Base-by-base conservation (phyloP, 1,140 invertebrate genomes). In the Calliopsis andreniformis region DNA sequence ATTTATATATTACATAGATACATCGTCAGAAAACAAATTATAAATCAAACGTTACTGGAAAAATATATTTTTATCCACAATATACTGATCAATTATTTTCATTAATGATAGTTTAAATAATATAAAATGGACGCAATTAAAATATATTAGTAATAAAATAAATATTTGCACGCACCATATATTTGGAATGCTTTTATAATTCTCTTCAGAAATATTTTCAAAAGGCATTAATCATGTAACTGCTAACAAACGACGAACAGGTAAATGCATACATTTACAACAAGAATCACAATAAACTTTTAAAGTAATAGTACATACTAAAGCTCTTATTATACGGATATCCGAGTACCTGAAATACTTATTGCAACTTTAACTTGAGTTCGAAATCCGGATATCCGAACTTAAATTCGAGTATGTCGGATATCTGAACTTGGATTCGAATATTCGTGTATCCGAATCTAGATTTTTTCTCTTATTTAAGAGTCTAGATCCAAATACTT, bases 121-220 rank as follows among this genome's bases (percentile, higher is more conserved):
- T 28, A 18, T 0, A 62, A 39, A 39, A 16, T 30, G 35, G 3
- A 25, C 2, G 43, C 30, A 55, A 39, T 51, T 10, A 39, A 39
- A 39, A 10, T 39, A 39, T 39, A 39, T 10, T 7, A 20, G 28
- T 18, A 53, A 53, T 51, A 56, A 67, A 12, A 35, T 56, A 75
- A 47, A 67, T 58, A 56, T 55, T 25, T 43, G 14, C 30, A 25
- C 16, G 23, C 42, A 35, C 30, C 8, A 30, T 28, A 14, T 6
- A 32, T 32, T 61, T 76, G 66, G 55, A 69, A 68, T 76, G 66
- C 16, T 76, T 59, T 51, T 12, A 61, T n/a, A 53, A 49, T 25
- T 49, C 14, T 28, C 16, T 43, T 43, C 14, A 43, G 28, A 43
- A 42, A 35, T 49, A 61, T 4, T 16, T 58, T 1, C 58, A 49